A percentile compares a stretch with the other conserved stretches of the same genome.
Conservation (phyloP, 2,113 vertebrate genomes). For the Steatornis caripensis region DNA sequence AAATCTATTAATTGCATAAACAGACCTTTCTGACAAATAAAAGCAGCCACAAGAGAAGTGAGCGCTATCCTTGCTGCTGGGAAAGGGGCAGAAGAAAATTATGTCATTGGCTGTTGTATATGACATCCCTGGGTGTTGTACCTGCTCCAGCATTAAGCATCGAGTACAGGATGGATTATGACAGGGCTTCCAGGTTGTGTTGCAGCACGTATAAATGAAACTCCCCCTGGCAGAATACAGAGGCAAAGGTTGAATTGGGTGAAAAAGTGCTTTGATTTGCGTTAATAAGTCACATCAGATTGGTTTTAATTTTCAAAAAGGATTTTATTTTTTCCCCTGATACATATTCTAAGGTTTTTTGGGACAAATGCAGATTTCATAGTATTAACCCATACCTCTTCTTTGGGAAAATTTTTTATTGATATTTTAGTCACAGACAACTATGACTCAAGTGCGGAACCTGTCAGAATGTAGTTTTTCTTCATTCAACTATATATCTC, state of each 20-base stretch:
- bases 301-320: not conserved
- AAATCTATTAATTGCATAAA: not conserved
- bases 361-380: not conserved
- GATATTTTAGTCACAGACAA: not conserved
- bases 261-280: not conserved
- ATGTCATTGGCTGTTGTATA: not conserved
- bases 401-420: not conserved
- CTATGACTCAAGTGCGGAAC: not conserved
- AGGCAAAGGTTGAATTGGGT: not conserved
- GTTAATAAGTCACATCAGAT: not conserved
- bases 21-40: not conserved
- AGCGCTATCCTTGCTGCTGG: not conserved
- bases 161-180: not conserved
- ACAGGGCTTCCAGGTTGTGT: not conserved
- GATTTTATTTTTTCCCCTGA: not conserved
- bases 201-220: not conserved
- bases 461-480: not conserved
- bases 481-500: not conserved
- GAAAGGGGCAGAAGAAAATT: not conserved
- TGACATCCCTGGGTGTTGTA: not conserved
- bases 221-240: not conserved
- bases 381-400: not conserved
- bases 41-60: not conserved
- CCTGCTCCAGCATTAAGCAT: not conserved
- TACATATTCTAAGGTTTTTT: not conserved